A percentile compares a stretch with the other conserved stretches of the same genome.
phyloP scores from a whole-genome alignment of 1,140 invertebrate genomes.

The Dufourea novaeangliae region DNA sequence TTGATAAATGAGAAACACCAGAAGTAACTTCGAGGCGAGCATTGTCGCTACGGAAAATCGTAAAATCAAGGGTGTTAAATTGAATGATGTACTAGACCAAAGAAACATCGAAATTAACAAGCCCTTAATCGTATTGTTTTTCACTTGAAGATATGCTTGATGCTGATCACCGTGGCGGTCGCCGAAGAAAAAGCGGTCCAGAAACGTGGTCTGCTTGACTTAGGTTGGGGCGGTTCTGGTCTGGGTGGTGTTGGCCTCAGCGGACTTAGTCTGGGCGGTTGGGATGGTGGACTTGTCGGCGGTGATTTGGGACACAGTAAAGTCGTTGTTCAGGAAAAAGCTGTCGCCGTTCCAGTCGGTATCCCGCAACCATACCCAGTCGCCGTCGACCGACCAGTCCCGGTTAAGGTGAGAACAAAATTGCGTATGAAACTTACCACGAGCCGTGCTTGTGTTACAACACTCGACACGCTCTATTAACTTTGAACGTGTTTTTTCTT shows the following conservation, averaged over 20 bases:
- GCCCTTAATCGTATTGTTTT: not conserved
- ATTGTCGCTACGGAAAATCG: too few species aligned
- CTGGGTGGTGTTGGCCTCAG: not conserved
- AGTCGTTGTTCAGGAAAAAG: constrained; percentile 45
- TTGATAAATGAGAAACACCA: too few species aligned
- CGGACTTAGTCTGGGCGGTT: not conserved
- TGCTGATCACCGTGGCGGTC: constrained; percentile 73
- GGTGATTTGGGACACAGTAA: constrained; percentile 6
- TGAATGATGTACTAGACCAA: too few species aligned
- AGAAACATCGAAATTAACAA: too few species aligned
- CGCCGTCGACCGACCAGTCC: constrained; percentile 76
- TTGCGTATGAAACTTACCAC: too few species aligned
- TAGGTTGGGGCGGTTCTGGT: constrained; percentile 51
- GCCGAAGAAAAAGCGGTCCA: constrained; percentile 74
- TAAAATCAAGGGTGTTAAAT: too few species aligned
- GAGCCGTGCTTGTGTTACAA: not conserved
- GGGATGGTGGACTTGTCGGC: not conserved
- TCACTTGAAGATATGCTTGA: constrained; percentile 71
- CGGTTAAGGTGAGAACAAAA: constrained; percentile 75
- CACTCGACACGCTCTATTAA: constrained; percentile 4
- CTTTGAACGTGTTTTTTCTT: not conserved
- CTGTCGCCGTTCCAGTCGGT: constrained; percentile 70
- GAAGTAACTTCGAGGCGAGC: too few species aligned
- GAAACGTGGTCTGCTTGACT: constrained; percentile 74
- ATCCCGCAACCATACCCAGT: constrained; percentile 75